Conservation (phyloP, 2,113 vertebrate species). For the Emberiza fucata region DNA sequence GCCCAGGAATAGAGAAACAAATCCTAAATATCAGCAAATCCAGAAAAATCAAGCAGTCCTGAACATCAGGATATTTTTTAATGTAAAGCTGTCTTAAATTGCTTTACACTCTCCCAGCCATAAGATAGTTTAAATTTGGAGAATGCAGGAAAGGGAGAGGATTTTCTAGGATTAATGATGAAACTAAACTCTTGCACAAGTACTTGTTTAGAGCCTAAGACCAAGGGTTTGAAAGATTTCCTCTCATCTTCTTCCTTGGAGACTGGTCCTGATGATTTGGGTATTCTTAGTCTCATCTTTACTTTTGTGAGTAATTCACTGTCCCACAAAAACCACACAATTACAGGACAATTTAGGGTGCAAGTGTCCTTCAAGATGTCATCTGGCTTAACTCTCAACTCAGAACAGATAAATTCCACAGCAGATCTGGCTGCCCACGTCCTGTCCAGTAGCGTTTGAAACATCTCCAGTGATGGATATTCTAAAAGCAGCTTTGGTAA, state of each 20-base stretch:
- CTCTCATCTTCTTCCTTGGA: background rate
- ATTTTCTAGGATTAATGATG: background rate
- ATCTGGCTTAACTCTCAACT: background rate
- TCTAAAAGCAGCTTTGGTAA: background rate
- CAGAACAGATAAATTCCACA: background rate
- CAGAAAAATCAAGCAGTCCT: background rate
- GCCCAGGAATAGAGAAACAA: background rate
- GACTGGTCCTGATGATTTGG: background rate
- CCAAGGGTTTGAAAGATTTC: background rate
- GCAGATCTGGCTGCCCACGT: background rate
- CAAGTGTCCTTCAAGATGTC: background rate
- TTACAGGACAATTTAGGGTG: background rate
- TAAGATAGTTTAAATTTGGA: background rate
- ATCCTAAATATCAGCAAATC: background rate
- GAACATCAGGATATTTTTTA: background rate
- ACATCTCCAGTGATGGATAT: background rate
- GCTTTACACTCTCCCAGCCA: fast-evolving
- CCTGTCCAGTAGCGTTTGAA: background rate
- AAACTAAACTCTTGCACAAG: background rate
- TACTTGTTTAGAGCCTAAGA: background rate
- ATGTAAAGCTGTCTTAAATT: background rate
- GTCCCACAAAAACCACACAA: fast-evolving
- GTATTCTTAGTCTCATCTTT: background rate
- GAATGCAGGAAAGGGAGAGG: background rate
- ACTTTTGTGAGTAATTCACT: background rate